phyloP scores from a whole-genome alignment of 2,113 vertebrate species.

The Hassar affinis region DNA sequence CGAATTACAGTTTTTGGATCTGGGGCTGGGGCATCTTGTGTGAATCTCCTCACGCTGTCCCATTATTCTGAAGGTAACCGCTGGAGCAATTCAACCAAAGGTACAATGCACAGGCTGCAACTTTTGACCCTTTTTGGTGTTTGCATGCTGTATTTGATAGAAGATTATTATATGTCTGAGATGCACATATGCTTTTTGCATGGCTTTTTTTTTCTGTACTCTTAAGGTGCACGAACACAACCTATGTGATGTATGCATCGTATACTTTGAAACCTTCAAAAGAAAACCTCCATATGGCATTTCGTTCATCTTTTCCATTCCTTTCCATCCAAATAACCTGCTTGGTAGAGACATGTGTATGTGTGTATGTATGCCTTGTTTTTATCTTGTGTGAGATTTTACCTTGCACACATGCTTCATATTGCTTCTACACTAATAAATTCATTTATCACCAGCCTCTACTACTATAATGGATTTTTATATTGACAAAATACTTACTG shows the following conservation, averaged over 20 bases:
- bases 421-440: neutral
- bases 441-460: neutral
- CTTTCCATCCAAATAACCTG: constrained; percentile 15
- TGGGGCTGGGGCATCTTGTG: constrained; percentile 94
- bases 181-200: constrained; percentile 4
- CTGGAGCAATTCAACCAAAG: constrained; percentile 99
- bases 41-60: constrained; percentile 98
- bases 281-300: neutral
- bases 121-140: constrained; percentile 83
- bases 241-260: neutral
- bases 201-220: neutral
- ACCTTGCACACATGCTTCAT: neutral
- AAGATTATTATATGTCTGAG: neutral
- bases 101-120: constrained; percentile 86
- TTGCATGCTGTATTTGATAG: constrained; percentile 79
- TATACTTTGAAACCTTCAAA: neutral
- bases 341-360: constrained; percentile 1
- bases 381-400: neutral
- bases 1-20: constrained; percentile 99
- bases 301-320: neutral
- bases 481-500: neutral
- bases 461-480: neutral
- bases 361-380: neutral
- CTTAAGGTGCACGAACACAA: neutral
- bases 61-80: constrained; percentile 99